Percentiles rank a stretch among this genome's conserved stretches.
Conservation (phyloP, 1,140 invertebrate species). For the Drosophila takahashii region DNA sequence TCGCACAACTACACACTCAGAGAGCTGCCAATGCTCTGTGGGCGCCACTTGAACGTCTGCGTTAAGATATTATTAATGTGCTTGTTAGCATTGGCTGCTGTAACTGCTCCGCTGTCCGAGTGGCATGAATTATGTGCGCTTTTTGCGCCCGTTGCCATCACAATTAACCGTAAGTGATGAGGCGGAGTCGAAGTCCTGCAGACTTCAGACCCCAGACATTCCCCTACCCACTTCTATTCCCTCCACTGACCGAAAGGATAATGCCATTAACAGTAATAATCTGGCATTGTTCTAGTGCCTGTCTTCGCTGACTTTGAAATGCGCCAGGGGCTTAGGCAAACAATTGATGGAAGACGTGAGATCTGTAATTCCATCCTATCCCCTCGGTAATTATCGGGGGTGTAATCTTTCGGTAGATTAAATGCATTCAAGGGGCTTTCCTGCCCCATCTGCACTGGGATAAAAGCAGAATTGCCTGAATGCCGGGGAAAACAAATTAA, state of each 20-base stretch:
- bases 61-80: slow-evolving; percentile 77
- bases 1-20: background rate
- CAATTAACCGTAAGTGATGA: slow-evolving; percentile 65
- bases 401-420: background rate
- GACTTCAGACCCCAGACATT: background rate
- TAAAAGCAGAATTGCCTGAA: background rate
- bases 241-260: background rate
- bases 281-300: slow-evolving; percentile 4
- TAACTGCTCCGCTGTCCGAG: slow-evolving; percentile 29
- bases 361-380: background rate
- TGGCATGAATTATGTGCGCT: slow-evolving; percentile 67
- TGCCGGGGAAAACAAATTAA: too few species aligned
- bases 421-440: background rate
- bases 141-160: slow-evolving; percentile 52
- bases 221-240: background rate
- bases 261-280: background rate
- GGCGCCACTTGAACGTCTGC: slow-evolving; percentile 56
- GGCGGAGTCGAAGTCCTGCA: slow-evolving; percentile 28
- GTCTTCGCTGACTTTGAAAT: background rate
- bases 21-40: slow-evolving; percentile 33
- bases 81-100: slow-evolving; percentile 64
- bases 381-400: background rate
- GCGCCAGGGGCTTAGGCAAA: background rate
- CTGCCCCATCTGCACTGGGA: background rate
- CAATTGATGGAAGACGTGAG: background rate